phyloP scores from a whole-genome alignment of 2,797 vertebrate species.

The Lithobates pipiens region DNA sequence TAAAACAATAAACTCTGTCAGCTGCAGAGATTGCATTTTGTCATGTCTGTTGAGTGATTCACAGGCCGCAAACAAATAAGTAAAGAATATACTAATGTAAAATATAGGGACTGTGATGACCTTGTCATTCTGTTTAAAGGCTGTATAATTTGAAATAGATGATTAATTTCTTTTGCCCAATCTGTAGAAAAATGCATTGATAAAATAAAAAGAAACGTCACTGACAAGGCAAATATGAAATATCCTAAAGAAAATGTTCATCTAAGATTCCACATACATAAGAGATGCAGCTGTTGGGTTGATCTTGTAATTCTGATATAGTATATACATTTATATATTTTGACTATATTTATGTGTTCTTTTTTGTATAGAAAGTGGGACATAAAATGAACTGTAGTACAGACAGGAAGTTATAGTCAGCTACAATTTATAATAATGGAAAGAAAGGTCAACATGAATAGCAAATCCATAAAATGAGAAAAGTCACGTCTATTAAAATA shows the following conservation, averaged over 20 bases:
- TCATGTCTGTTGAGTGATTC: conserved; percentile 14
- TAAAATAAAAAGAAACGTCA: background rate
- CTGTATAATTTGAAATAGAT: background rate
- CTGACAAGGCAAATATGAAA: background rate
- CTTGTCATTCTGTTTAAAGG: background rate
- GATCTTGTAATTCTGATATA: background rate
- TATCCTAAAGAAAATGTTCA: too few species aligned
- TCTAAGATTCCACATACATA: background rate
- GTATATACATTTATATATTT: background rate
- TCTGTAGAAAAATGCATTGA: background rate
- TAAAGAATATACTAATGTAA: conserved; percentile 1
- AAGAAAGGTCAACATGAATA: background rate
- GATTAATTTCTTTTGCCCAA: background rate
- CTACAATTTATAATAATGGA: background rate
- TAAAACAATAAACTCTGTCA: conserved; percentile 7
- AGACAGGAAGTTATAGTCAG: background rate
- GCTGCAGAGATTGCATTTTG: background rate
- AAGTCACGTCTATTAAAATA: conserved; percentile 11
- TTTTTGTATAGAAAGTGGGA: background rate
- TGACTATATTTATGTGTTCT: background rate
- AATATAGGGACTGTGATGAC: conserved; percentile 1
- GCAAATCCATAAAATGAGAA: background rate
- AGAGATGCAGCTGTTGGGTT: background rate
- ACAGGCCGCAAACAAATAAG: background rate
- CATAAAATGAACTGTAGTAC: background rate